Base-by-base conservation (phyloP, 2,797 vertebrate genomes). In the Dicrostonyx torquatus region DNA sequence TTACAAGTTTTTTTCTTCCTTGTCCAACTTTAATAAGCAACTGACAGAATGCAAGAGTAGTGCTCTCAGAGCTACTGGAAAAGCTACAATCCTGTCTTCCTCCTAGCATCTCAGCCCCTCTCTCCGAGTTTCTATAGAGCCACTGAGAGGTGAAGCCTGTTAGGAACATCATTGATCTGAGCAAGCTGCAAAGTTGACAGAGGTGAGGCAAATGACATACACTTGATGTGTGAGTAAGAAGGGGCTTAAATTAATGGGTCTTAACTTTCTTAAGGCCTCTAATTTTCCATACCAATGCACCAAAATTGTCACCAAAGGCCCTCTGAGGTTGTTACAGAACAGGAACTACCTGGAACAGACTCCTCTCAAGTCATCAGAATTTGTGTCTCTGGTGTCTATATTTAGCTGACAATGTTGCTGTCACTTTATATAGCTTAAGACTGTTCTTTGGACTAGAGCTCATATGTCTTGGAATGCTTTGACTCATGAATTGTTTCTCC, bases 401-500 rank as follows among this genome's bases (percentile, higher is more conserved):
- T 99, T 99, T 99, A 99, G 99, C 99, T 98, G 98, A 99, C 99
- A 99, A 99, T 99, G 99, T 99, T 99, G 98, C 98, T 98, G 98
- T 98, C 98, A 96, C 98, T 99, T 98, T 98, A 99, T 99, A 99
- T 98, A 99, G 99, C 98, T 99, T 99, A 99, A 98, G 99, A 98
- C 98, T 99, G 99, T 99, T 99, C 99, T 99, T 98, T 97, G 98
- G 97, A 98, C 98, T 98, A 95, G 96, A 98, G 99, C 99, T 99
- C 99, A 99, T 99, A 98, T 99, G 98, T 98, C 99, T 98, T 97
- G 99, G 99, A 99, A 99, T 99, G 99, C 98, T 99, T 99, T 99
- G 99, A 99, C 99, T 99, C 99, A 99, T 99, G 99, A 99, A 99
- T 99, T 99, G 99, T 99, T 99, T 99, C 99, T 98, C 87, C 98